These are phyloP conservation scores for Coranthus polyacanthus DNA, from an alignment of 2,797 vertebrate species.

Conservation along the genomic window DNA sequence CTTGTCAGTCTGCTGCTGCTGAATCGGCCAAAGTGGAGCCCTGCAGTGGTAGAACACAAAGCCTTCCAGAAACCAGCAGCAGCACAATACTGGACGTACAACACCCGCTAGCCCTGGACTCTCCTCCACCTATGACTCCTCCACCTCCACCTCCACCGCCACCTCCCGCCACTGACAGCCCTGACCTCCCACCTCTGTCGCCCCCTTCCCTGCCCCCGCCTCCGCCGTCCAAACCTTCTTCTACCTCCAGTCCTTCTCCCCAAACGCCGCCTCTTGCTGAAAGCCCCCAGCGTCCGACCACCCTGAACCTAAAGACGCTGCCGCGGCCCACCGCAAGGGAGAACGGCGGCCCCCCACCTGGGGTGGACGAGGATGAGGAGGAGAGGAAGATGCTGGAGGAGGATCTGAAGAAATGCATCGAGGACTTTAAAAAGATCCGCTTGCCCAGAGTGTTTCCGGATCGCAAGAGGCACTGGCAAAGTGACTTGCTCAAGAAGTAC, in stretches of 20 bases:
- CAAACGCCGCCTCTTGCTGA: conserved; percentile 24
- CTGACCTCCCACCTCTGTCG: conserved; percentile 51
- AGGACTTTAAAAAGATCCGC: conserved; percentile 90
- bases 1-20: conserved; percentile 11
- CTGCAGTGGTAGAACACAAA: conserved; percentile 46
- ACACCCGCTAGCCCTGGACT: conserved; percentile 12
- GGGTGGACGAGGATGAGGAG: conserved; percentile 78
- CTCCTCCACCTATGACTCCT: conserved; percentile 41
- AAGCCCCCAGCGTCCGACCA: conserved; percentile 76
- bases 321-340: conserved; percentile 65
- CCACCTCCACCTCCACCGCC: conserved; percentile 61
- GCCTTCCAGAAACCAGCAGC: conserved; percentile 63
- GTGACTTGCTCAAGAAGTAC: conserved; percentile 92
- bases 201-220: conserved; percentile 57
- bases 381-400: conserved; percentile 87
- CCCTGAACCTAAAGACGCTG: conserved; percentile 75
- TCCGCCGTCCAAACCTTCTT: conserved; percentile 58
- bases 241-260: conserved; percentile 48
- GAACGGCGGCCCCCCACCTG: conserved; percentile 69
- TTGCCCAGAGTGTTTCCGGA: conserved; percentile 89
- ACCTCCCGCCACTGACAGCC: conserved; percentile 34
- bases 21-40: conserved; percentile 18
- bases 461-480: conserved; percentile 93
- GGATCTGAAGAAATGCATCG: conserved; percentile 91
- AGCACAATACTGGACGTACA: conserved; percentile 9